Conservation (phyloP, 1,140 invertebrate genomes). For the Lordiphosa collinella region DNA sequence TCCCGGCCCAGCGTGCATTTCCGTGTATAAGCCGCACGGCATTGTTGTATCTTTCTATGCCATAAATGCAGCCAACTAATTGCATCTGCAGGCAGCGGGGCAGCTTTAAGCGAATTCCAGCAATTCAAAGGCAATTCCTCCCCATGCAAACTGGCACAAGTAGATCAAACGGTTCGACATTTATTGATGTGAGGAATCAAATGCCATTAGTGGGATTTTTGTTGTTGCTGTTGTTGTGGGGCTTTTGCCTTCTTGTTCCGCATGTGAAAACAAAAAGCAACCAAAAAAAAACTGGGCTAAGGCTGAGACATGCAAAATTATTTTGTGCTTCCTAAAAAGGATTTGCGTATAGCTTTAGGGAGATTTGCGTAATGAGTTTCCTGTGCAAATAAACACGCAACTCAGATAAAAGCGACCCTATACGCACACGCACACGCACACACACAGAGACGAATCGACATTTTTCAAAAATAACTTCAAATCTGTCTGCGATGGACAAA, state of each 20-base stretch:
- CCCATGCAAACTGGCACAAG: neutral
- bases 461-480: slow-evolving; percentile 19
- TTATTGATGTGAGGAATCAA: no score
- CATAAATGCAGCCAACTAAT: no score
- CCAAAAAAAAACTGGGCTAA: slow-evolving; percentile 12
- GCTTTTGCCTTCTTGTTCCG: no score
- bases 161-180: neutral
- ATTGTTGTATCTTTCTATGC: neutral
- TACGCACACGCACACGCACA: slow-evolving; percentile 7
- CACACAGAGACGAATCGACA: slow-evolving; percentile 1
- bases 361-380: slow-evolving; percentile 70
- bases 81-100: neutral
- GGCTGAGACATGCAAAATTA: slow-evolving; percentile 25
- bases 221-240: no score
- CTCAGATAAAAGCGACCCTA: slow-evolving; percentile 40
- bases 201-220: no score
- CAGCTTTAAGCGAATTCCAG: neutral
- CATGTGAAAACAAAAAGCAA: no score
- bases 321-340: slow-evolving; percentile 47
- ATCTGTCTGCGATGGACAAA: slow-evolving; percentile 12
- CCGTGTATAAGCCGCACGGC: slow-evolving; percentile 2
- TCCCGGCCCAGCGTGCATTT: neutral
- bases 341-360: slow-evolving; percentile 64
- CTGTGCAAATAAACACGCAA: slow-evolving; percentile 65
- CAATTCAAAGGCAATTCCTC: no score